These are phyloP conservation scores for Sebastes hubbsi DNA, from an alignment of 2,797 vertebrate genomes.

Conservation along the genomic window DNA sequence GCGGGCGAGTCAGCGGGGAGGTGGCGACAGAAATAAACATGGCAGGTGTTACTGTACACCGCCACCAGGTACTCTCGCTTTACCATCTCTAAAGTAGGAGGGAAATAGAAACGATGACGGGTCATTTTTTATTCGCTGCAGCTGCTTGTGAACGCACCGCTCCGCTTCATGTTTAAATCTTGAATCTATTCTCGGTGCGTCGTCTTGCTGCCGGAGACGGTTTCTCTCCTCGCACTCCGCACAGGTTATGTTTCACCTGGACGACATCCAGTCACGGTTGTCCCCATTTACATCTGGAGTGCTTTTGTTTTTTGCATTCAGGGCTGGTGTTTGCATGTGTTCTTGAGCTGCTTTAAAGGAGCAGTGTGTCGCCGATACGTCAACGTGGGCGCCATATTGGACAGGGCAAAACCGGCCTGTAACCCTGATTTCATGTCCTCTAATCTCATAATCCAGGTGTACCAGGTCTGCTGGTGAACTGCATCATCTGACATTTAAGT, in stretches of 20 bases:
- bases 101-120: constrained; percentile 22
- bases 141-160: neutral
- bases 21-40: constrained; percentile 20
- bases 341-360: too few species aligned
- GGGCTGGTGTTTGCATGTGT: too few species aligned
- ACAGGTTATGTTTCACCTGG: constrained; percentile 1
- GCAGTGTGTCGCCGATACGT: too few species aligned
- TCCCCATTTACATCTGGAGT: neutral
- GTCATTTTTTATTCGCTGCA: neutral
- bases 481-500: neutral
- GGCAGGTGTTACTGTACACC: constrained; percentile 39
- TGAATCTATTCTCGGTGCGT: neutral
- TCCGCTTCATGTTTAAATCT: neutral
- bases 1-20: constrained; percentile 15
- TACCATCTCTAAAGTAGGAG: neutral
- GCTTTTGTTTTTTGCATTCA: neutral
- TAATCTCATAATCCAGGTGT: too few species aligned
- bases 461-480: too few species aligned
- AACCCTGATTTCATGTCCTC: too few species aligned
- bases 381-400: too few species aligned
- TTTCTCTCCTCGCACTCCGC: neutral
- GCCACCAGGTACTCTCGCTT: neutral
- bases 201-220: neutral
- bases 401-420: too few species aligned
- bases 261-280: neutral